Evolutionary conservation across 2,113 vertebrate species (phyloP).

Genomic region (Aldabrachelys gigantea): DNA sequence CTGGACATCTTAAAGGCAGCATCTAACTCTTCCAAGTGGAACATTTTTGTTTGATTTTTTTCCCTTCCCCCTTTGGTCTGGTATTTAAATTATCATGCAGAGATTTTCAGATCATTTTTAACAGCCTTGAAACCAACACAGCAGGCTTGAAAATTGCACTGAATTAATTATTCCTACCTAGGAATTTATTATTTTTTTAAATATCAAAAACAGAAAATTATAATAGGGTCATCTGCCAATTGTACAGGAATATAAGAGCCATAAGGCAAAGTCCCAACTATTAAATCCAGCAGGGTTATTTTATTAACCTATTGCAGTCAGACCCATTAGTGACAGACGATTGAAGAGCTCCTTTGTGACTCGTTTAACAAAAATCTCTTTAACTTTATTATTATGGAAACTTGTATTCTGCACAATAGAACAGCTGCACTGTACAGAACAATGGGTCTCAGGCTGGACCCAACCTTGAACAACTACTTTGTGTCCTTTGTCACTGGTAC

Average conservation of each 20-base stretch:
- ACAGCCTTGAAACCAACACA: neutral
- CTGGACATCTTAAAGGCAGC: neutral
- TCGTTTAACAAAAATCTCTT: neutral
- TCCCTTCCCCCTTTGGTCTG: neutral
- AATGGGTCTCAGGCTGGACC: neutral
- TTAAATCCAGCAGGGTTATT: conserved; percentile 3
- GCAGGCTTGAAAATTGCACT: conserved; percentile 1
- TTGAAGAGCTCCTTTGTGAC: neutral
- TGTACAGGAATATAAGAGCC: neutral
- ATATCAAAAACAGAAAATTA: neutral
- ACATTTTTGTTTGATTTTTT: conserved; percentile 18
- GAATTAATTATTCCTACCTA: neutral
- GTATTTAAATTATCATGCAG: neutral
- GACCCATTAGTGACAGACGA: neutral
- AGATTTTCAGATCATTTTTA: neutral
- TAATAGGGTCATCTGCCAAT: neutral
- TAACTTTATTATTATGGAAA: neutral
- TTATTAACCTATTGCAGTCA: neutral
- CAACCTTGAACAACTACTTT: neutral
- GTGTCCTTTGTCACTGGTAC: neutral
- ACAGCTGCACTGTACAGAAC: neutral
- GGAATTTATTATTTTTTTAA: neutral
- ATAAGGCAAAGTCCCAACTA: accelerated
- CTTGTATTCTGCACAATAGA: conserved; percentile 9
- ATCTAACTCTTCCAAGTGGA: neutral